These are phyloP conservation scores for Acanthopagrus latus DNA, from an alignment of 2,797 vertebrate species.

Conservation along the genomic window DNA sequence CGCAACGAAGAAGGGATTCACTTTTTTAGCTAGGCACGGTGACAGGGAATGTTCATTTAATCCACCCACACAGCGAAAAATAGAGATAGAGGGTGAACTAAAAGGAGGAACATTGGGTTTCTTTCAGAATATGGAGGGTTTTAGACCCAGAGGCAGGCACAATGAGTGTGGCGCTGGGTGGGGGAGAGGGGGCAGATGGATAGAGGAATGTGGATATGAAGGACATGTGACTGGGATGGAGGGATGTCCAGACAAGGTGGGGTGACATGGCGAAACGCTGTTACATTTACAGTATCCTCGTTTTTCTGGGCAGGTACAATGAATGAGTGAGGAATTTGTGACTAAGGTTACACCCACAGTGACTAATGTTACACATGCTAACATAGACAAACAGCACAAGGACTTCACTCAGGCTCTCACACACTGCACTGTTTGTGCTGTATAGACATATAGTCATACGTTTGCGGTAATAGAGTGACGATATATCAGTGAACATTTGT, in stretches of 20 bases:
- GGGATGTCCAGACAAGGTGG: constrained; percentile 72
- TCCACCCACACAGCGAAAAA: constrained; percentile 43
- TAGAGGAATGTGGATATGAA: constrained; percentile 74
- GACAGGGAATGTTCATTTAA: constrained; percentile 49
- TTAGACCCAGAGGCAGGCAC: constrained; percentile 62
- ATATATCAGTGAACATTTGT: background rate
- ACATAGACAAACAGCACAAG: constrained; percentile 32
- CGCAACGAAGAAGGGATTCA: constrained; percentile 38
- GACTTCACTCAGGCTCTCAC: constrained; percentile 26
- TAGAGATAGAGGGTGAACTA: constrained; percentile 32
- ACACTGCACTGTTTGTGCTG: constrained; percentile 4
- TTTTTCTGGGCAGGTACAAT: constrained; percentile 49
- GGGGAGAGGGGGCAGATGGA: constrained; percentile 39
- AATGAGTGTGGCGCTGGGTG: constrained; percentile 40
- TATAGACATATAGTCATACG: constrained; percentile 1
- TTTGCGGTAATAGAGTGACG: constrained; percentile 2
- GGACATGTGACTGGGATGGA: constrained; percentile 74
- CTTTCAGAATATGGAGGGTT: constrained; percentile 52
- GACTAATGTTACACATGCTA: constrained; percentile 58
- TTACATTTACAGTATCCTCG: constrained; percentile 46
- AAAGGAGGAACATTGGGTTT: constrained; percentile 61
- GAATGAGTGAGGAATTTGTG: constrained; percentile 63
- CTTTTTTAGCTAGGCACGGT: constrained; percentile 35
- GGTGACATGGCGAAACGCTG: constrained; percentile 54
- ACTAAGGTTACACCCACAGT: constrained; percentile 67